A percentile compares a stretch with the other conserved stretches of the same genome.
phyloP scores from a whole-genome alignment of 2,113 vertebrate species.

The Nyctibius bracteatus region DNA sequence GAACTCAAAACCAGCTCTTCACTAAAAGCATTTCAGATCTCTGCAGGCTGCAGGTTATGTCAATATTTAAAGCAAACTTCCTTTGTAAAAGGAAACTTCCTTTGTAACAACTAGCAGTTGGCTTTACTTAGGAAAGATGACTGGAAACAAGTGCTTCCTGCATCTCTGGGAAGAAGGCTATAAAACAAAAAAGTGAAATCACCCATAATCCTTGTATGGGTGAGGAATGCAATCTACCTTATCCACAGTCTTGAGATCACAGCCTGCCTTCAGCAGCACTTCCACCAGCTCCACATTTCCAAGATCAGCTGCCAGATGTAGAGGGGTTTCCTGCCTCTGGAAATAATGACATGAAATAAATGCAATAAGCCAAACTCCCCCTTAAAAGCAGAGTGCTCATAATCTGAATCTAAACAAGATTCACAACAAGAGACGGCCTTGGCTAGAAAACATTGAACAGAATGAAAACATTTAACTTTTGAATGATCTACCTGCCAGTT shows the following conservation, averaged over 20 bases:
- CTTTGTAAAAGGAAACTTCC: neutral
- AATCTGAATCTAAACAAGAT: neutral
- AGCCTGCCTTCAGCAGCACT: conserved; percentile 80
- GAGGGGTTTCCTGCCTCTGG: conserved; percentile 83
- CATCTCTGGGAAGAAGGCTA: neutral
- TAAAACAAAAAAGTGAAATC: neutral
- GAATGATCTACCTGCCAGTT: neutral
- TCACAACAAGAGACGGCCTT: neutral
- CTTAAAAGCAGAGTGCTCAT: neutral
- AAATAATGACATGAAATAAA: conserved; percentile 6
- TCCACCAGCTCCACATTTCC: conserved; percentile 86
- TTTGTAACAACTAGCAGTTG: neutral
- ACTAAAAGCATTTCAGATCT: neutral
- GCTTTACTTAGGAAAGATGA: neutral
- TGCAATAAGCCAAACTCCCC: neutral
- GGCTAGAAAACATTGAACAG: neutral
- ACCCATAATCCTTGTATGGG: neutral
- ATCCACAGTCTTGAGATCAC: conserved; percentile 75
- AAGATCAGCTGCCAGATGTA: conserved; percentile 86
- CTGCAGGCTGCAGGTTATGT: neutral
- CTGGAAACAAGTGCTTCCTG: neutral
- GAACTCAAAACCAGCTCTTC: neutral
- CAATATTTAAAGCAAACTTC: neutral
- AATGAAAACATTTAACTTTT: neutral
- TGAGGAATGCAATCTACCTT: conserved; percentile 67